Evolutionary conservation across 2,113 vertebrate species (phyloP).

Genomic region (Hipposideros armiger): DNA sequence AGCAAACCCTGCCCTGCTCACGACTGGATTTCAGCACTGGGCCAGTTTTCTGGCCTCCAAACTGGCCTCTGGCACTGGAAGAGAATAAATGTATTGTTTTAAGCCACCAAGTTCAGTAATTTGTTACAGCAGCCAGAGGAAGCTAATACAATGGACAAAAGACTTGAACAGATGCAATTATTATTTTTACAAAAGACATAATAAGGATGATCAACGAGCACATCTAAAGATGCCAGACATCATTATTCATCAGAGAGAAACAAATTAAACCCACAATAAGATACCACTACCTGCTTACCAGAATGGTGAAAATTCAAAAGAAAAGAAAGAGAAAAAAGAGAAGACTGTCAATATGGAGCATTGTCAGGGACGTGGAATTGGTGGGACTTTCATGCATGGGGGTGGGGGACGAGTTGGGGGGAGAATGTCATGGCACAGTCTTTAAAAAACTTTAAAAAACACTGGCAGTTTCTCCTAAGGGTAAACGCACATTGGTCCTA

Average conservation of each 20-base stretch:
- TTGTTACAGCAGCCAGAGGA: background rate
- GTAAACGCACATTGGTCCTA: background rate
- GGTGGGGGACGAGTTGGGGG: background rate
- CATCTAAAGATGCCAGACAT: background rate
- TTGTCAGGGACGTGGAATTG: background rate
- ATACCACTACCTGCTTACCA: background rate
- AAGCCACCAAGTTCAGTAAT: background rate
- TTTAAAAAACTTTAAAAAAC: background rate
- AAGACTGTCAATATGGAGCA: background rate
- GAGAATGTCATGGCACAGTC: background rate
- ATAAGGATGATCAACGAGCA: background rate
- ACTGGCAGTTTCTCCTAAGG: background rate
- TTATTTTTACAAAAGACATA: background rate
- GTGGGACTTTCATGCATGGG: background rate
- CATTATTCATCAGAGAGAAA: background rate
- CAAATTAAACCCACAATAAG: background rate
- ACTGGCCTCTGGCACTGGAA: background rate
- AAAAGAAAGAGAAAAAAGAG: background rate
- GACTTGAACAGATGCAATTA: background rate
- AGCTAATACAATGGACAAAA: background rate
- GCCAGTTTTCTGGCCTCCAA: background rate
- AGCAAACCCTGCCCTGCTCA: no score
- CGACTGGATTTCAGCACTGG: no score
- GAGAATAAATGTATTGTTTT: background rate
- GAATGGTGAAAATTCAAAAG: background rate